Evolutionary conservation across 2,113 vertebrate genomes (phyloP), one percentile per base, ranked within the genome.

Genomic region (Microcebus tavaratra): DNA sequence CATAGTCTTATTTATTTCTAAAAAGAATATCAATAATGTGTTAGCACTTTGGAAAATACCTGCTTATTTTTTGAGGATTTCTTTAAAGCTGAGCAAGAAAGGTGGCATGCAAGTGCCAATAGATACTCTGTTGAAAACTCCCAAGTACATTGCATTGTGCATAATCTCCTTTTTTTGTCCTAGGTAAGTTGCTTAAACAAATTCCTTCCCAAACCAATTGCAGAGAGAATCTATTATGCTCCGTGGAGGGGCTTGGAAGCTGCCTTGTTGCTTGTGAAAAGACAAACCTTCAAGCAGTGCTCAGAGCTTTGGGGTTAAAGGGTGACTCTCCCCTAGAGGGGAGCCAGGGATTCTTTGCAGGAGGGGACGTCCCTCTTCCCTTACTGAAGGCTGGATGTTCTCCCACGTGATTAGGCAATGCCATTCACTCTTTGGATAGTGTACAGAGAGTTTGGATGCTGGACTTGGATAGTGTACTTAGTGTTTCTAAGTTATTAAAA

Each of bases 41-140:
- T 80, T 42, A 23, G n/a, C 0, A 2, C 10, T 82, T 86, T 48
- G 8, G 48, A 73, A 88, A 72, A 59, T 31, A 6, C 34, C 70
- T 88, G 67, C 25, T 86, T 68, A 39, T 70, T 65, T 36, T 31
- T 50, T 0, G 23, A 61, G 45, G 53, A 48, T 87, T 45, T 90
- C 59, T 75, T 86, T 50, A 29, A 83, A 83, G 63, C 39, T 90
- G 31, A 95, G 21, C 25, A 42, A 25, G 95, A 85, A 70, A 90
- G n/a, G 36, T 8, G 25, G 17, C 2, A 9, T 79, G 18, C 34
- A 36, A 25, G 27, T 96, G 53, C 48, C 78, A 78, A 29, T 68
- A 91, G 61, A 34, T 11, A 12, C 25, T 75, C 42, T 81, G 39
- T 48, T 27, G 8, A 67, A 55, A 34, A 59, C 72, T 76, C 81